These are phyloP conservation scores for Brachyhypopomus gauderio DNA, from an alignment of 2,113 vertebrate genomes.

Conservation along the genomic window DNA sequence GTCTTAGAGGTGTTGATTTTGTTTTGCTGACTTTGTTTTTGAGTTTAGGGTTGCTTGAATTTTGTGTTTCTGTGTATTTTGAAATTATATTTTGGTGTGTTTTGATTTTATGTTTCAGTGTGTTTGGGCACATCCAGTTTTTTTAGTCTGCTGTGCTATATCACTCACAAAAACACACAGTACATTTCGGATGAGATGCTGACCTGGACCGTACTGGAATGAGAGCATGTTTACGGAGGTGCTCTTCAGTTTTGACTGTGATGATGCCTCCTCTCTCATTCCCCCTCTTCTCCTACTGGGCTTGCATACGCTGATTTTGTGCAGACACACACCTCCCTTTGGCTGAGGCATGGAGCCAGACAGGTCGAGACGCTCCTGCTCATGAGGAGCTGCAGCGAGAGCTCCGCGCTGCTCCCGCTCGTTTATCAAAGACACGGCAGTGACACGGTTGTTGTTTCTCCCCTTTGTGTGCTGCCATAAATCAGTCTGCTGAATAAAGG, in stretches of 20 bases:
- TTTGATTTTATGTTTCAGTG: background rate
- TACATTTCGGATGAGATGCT: background rate
- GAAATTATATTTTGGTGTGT: slow-evolving; percentile 1
- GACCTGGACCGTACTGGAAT: background rate
- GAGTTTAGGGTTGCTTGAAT: slow-evolving; percentile 9
- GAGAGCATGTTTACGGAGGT: background rate
- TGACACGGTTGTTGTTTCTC: slow-evolving; percentile 70
- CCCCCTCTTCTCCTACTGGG: no score
- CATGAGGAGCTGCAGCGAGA: slow-evolving; percentile 56
- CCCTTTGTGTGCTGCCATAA: slow-evolving; percentile 67
- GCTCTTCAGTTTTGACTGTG: no score
- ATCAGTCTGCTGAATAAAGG: slow-evolving; percentile 73
- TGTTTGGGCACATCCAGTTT: no score
- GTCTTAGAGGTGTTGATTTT: no score
- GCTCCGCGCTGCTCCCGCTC: slow-evolving; percentile 63
- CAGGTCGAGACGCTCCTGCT: slow-evolving; percentile 17
- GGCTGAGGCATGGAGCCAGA: slow-evolving; percentile 13
- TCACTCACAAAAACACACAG: no score
- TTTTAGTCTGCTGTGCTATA: background rate
- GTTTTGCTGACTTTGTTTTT: no score
- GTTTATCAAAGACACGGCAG: slow-evolving; percentile 64
- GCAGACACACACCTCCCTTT: background rate
- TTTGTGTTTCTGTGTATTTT: background rate
- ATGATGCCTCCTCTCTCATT: no score
- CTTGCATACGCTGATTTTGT: no score